Base-by-base conservation (phyloP, 2,113 vertebrate species). In the Callorhinus ursinus region DNA sequence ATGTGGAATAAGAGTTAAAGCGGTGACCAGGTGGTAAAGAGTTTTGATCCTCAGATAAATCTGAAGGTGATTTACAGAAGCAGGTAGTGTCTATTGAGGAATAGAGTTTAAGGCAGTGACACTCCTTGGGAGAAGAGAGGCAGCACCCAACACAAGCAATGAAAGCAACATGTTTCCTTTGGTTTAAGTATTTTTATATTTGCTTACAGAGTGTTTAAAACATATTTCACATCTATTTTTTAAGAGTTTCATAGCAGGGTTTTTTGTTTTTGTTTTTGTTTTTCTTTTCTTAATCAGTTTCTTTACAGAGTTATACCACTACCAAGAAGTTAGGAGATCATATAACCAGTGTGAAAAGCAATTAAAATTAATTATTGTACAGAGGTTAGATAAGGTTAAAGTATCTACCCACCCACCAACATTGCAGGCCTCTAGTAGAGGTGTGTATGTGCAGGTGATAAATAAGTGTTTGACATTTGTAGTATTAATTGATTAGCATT, bases 341-440 rank as follows among this genome's bases (percentile, higher is more conserved):
- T 53, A 13, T 93, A 95, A 61, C 33, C 63, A 87, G 22, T 33
- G 28, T 90, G 53, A 92, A 96, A 92, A 95, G 24, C 88, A 94
- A 94, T 90, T 93, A 39, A 97, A 96, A 94, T 90, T 84, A 95
- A 95, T 96, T 94, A 88, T 74, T 57, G 19, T 49, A 53, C 57
- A 81, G 81, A 92, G 69, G 57, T 84, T 74, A 69, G 76, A 83
- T 61, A 36, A 90, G 26, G 51, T 95, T 90, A 55, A 95, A 96
- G 63, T 76, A 28, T 46, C 13, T 63, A 46, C 42, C 59, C 59
- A 93, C 21, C 83, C 28, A 11, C 36, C 49, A 67, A 57, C 59
- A 65, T 93, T 92, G 59, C 16, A 92, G 88, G 69, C 18, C n/a
- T 67, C 74, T 86, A 63, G 13, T 16, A 69, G 65, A 82, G n/a